phyloP scores from a whole-genome alignment of 1,140 invertebrate genomes.

The Achatina immaculata region DNA sequence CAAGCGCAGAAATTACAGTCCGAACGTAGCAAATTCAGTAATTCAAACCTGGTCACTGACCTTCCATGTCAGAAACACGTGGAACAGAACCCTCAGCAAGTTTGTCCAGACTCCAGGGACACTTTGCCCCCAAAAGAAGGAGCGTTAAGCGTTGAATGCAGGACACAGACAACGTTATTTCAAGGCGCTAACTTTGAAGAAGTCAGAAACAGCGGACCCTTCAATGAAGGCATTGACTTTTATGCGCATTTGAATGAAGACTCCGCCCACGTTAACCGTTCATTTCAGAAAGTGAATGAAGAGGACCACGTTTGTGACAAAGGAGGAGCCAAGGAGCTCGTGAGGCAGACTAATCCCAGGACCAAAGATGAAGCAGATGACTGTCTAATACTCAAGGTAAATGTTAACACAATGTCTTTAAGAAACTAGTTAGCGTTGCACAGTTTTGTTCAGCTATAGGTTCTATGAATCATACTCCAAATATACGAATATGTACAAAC shows the following conservation, averaged over 20 bases:
- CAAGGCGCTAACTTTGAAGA: constrained; percentile 10
- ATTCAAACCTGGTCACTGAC: too few species aligned
- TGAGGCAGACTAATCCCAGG: background rate
- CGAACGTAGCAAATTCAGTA: too few species aligned
- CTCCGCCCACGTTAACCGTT: background rate
- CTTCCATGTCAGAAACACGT: too few species aligned
- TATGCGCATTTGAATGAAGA: background rate
- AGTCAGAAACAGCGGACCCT: background rate
- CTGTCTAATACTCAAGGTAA: background rate
- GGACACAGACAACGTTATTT: background rate
- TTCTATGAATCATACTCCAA: too few species aligned
- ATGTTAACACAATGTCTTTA: too few species aligned
- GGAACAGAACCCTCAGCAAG: too few species aligned
- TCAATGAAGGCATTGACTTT: constrained; percentile 4
- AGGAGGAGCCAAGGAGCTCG: background rate
- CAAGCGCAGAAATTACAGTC: too few species aligned
- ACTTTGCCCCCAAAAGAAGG: too few species aligned
- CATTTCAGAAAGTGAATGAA: background rate
- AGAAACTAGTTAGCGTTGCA: background rate
- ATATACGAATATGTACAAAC: too few species aligned
- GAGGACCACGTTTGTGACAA: background rate
- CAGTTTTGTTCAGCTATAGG: too few species aligned
- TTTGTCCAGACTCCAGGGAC: too few species aligned
- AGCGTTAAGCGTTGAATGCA: background rate
- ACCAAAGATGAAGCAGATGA: background rate